Conservation (phyloP, 2,113 vertebrate genomes). For the Blennius ocellaris region DNA sequence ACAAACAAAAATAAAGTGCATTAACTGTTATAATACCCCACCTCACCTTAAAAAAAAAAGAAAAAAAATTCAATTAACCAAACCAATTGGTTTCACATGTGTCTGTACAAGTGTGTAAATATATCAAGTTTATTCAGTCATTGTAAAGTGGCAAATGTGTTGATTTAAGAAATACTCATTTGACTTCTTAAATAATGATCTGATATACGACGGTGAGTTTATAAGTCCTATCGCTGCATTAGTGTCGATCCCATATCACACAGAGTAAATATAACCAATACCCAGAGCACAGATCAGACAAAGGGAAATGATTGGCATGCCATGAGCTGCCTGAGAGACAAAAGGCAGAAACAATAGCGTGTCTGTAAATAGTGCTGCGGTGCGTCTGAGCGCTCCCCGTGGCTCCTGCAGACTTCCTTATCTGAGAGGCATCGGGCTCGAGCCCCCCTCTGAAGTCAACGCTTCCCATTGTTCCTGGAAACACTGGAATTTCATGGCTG, state of each 20-base stretch:
- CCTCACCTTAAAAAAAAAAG: too few relatives aligned
- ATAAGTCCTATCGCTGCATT: neutral
- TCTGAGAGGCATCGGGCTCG: slow-evolving; percentile 62
- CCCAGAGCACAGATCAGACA: slow-evolving; percentile 12
- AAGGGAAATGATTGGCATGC: slow-evolving; percentile 68
- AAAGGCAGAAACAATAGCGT: slow-evolving; percentile 66
- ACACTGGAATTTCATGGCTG: slow-evolving; percentile 64
- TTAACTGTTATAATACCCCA: too few relatives aligned
- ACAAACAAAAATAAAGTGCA: too few relatives aligned
- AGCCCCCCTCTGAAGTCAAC: slow-evolving; percentile 63
- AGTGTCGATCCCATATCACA: neutral
- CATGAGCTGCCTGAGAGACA: slow-evolving; percentile 50
- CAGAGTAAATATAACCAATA: slow-evolving; percentile 17
- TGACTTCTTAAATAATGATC: neutral
- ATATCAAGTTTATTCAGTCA: neutral
- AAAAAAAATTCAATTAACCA: too few relatives aligned
- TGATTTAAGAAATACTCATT: neutral
- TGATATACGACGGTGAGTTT: slow-evolving; percentile 8
- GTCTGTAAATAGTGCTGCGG: slow-evolving; percentile 73
- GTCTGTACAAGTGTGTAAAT: too few relatives aligned
- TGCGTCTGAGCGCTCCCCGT: slow-evolving; percentile 40
- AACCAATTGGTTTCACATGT: too few relatives aligned
- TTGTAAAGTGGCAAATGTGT: too few relatives aligned
- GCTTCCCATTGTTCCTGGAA: slow-evolving; percentile 74
- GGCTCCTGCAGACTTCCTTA: slow-evolving; percentile 76